phyloP scores from a whole-genome alignment of 1,140 invertebrate genomes.

The Drosophila punjabiensis region DNA sequence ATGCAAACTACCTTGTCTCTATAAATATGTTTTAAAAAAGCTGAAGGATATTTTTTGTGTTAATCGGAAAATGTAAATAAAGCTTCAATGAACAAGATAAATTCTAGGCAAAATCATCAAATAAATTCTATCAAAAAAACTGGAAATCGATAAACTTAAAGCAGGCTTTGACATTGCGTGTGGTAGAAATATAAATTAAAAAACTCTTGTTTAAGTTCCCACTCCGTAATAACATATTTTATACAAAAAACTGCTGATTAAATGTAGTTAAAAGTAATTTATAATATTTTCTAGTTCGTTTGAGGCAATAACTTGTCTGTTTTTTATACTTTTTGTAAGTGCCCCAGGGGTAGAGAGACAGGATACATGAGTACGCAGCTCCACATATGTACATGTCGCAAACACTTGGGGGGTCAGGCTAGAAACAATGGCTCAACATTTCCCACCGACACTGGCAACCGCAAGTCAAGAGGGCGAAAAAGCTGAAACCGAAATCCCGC shows the following conservation, averaged over 20 bases:
- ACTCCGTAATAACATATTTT: background rate
- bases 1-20: background rate
- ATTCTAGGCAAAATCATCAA: background rate
- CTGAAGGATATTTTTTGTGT: background rate
- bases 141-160: background rate
- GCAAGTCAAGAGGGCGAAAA: conserved; percentile 47
- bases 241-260: background rate
- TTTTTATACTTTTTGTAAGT: background rate
- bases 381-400: conserved; percentile 23
- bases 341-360: background rate
- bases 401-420: conserved; percentile 11
- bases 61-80: conserved; percentile 5
- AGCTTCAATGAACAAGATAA: background rate
- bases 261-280: background rate
- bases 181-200: background rate
- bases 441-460: conserved; percentile 39
- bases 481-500: conserved; percentile 11
- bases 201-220: background rate
- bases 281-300: background rate
- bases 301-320: background rate
- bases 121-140: background rate
- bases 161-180: background rate
- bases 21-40: background rate
- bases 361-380: background rate
- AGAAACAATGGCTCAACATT: conserved; percentile 32